Conservation (phyloP, 2,113 vertebrate genomes). For the Greenwoodochromis staneri region DNA sequence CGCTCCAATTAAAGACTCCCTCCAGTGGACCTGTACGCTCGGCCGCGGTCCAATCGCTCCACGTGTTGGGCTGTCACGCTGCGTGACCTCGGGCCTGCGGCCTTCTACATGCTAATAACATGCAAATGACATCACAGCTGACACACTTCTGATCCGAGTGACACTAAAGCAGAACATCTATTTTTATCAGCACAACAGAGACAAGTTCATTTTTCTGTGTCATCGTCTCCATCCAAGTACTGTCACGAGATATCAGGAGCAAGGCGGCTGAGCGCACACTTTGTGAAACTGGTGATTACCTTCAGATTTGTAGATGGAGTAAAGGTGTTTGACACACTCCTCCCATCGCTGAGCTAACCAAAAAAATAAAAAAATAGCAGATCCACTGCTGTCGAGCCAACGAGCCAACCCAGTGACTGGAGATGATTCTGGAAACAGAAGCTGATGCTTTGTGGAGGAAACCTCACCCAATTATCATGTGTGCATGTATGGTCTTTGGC, state of each 20-base stretch:
- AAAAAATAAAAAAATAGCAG: neutral
- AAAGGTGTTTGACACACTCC: neutral
- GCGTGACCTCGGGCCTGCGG: constrained; percentile 33
- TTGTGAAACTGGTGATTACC: neutral
- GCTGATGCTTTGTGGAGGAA: neutral
- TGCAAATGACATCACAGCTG: constrained; percentile 69
- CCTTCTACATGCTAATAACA: constrained; percentile 69
- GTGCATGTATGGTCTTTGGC: neutral
- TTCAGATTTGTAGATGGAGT: neutral
- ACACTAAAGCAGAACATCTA: neutral
- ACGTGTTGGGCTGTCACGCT: neutral
- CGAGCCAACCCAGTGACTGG: neutral
- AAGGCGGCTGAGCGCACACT: neutral
- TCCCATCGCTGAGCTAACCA: neutral
- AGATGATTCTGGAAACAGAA: neutral
- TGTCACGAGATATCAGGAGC: neutral
- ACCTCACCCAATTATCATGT: neutral
- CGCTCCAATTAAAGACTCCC: constrained; percentile 27
- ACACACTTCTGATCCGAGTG: constrained; percentile 55
- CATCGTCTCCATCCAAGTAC: neutral
- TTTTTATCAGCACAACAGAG: neutral
- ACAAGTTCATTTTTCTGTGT: neutral
- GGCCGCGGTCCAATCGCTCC: constrained; percentile 21
- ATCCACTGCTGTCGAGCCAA: neutral
- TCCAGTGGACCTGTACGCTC: constrained; percentile 19